Evolutionary conservation across 2,113 vertebrate species (phyloP).

Genomic region (Meriones unguiculatus): DNA sequence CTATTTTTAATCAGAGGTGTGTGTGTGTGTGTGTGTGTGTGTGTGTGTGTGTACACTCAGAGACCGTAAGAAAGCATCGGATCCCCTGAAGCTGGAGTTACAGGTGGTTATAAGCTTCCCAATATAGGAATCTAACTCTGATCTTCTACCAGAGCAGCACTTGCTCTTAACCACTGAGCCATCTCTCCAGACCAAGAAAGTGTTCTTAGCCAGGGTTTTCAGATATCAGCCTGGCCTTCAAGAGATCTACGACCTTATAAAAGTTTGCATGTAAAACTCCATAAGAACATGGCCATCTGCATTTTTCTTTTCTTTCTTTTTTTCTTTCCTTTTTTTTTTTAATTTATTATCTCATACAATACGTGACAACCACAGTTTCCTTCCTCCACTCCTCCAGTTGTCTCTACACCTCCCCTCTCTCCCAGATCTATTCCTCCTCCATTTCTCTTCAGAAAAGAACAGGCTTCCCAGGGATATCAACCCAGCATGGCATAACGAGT

Average conservation of each 20-base stretch:
- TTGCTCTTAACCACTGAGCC: background rate
- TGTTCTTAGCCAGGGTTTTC: conserved; percentile 26
- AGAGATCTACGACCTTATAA: background rate
- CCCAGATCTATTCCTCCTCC: background rate
- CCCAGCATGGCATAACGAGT: background rate
- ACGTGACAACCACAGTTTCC: background rate
- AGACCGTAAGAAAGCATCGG: background rate
- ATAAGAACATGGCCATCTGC: background rate
- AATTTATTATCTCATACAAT: background rate
- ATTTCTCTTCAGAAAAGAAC: background rate
- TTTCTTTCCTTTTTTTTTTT: no score
- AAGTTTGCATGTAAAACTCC: background rate
- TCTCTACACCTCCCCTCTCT: background rate
- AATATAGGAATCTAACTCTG: background rate
- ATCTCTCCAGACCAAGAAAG: background rate
- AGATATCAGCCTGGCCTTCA: background rate
- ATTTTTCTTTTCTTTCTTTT: background rate
- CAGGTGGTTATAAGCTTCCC: background rate
- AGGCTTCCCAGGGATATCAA: background rate
- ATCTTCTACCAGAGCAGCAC: background rate
- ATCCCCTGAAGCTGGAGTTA: background rate
- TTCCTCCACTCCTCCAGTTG: background rate
- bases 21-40: background rate
- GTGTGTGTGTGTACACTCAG: background rate
- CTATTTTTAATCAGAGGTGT: background rate